These are phyloP conservation scores for Acrocephalus scirpaceus DNA, from an alignment of 2,797 vertebrate species.

Conservation along the genomic window DNA sequence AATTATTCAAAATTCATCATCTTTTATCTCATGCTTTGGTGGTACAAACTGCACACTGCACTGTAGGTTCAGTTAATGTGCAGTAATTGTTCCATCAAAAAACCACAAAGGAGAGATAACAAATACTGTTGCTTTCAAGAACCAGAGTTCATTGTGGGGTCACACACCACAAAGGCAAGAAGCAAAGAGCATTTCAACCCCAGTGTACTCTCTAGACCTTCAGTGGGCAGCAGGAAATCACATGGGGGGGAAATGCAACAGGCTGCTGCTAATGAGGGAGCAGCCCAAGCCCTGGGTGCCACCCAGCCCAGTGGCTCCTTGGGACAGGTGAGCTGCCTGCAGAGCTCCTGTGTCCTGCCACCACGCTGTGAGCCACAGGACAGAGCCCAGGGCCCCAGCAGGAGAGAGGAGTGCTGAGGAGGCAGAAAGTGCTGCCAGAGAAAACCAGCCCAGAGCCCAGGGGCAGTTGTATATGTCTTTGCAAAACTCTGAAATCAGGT, in stretches of 20 bases:
- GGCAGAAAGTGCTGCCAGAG: background rate
- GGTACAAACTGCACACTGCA: background rate
- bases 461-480: background rate
- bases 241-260: background rate
- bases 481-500: background rate
- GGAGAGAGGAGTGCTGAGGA: background rate
- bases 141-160: conserved; percentile 13
- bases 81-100: conserved; percentile 14
- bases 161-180: background rate
- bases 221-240: background rate
- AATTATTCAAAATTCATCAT: conserved; percentile 21
- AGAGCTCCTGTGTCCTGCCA: background rate
- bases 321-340: background rate
- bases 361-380: fast-evolving
- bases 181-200: background rate
- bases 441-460: background rate
- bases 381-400: fast-evolving
- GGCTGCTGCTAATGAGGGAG: background rate
- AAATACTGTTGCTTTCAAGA: conserved; percentile 4
- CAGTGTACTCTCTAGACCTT: background rate
- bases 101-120: conserved; percentile 23
- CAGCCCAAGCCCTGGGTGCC: background rate
- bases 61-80: background rate
- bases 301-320: background rate
- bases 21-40: conserved; percentile 24